Evolutionary conservation across 2,797 vertebrate species (phyloP).

Genomic region (Tadarida brasiliensis): DNA sequence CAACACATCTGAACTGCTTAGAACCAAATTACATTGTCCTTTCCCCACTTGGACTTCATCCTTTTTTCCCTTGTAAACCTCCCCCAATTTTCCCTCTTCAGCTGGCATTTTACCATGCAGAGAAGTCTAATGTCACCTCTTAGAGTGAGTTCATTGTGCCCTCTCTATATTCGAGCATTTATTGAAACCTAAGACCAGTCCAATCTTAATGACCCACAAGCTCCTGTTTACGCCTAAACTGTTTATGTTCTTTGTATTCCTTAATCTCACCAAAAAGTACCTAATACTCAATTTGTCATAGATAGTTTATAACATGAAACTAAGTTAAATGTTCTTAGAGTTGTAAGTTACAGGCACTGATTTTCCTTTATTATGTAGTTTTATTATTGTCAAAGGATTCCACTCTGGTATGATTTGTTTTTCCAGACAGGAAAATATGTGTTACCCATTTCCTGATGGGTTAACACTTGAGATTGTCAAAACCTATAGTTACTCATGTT

Average conservation of each 20-base stretch:
- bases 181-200: not conserved
- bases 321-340: not conserved
- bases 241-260: not conserved
- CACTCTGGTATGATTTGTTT: not conserved
- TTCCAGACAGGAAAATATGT: not conserved
- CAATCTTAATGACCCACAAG: not conserved
- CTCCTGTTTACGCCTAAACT: not conserved
- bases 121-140: not conserved
- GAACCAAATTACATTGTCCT: not conserved
- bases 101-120: not conserved
- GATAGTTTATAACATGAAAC: not conserved
- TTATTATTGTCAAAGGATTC: slow-evolving; percentile 40
- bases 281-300: not conserved
- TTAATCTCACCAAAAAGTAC: slow-evolving; percentile 17
- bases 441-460: not conserved
- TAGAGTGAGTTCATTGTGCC: not conserved
- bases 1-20: not conserved
- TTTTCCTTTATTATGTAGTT: slow-evolving; percentile 2
- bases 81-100: not conserved
- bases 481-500: not conserved
- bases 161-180: not conserved
- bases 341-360: not conserved
- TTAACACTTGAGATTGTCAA: not conserved
- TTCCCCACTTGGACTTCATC: not conserved
- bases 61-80: not conserved